Conservation (phyloP, 64 coral and sea anemone species). For the Montipora sp. region DNA sequence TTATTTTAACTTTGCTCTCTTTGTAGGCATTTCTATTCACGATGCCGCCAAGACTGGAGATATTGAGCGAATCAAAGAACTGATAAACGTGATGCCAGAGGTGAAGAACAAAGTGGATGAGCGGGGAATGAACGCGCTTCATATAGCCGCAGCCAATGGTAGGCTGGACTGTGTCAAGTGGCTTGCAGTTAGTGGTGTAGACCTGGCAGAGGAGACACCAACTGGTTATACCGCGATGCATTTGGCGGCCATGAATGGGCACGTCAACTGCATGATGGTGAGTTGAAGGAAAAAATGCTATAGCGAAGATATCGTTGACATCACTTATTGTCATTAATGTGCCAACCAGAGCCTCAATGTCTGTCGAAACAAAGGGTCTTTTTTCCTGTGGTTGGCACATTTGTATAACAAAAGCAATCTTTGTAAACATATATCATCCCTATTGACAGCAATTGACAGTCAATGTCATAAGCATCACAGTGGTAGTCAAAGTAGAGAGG, state of each 20-base stretch:
- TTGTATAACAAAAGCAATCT: no score
- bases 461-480: not conserved
- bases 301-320: no score
- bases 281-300: constrained; percentile 24
- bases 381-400: no score
- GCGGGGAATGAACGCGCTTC: constrained; percentile 87
- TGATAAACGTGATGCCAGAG: constrained; percentile 77
- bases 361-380: no score
- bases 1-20: not conserved
- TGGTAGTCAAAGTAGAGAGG: no score
- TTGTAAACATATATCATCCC: no score
- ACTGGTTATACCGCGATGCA: constrained; percentile 98
- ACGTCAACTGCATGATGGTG: constrained; percentile 99
- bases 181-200: constrained; percentile 90
- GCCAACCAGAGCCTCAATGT: no score
- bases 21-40: constrained; percentile 83
- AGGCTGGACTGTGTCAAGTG: constrained; percentile 94
- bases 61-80: constrained; percentile 85
- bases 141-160: constrained; percentile 84
- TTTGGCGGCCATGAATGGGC: constrained; percentile 98
- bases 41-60: constrained; percentile 85
- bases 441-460: not conserved
- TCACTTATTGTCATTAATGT: no score
- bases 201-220: constrained; percentile 91
- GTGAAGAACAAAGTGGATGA: constrained; percentile 82